A percentile compares a stretch with the other conserved stretches of the same genome.
Conservation (phyloP, 2,113 vertebrate genomes). For the Uropsilus gracilis region DNA sequence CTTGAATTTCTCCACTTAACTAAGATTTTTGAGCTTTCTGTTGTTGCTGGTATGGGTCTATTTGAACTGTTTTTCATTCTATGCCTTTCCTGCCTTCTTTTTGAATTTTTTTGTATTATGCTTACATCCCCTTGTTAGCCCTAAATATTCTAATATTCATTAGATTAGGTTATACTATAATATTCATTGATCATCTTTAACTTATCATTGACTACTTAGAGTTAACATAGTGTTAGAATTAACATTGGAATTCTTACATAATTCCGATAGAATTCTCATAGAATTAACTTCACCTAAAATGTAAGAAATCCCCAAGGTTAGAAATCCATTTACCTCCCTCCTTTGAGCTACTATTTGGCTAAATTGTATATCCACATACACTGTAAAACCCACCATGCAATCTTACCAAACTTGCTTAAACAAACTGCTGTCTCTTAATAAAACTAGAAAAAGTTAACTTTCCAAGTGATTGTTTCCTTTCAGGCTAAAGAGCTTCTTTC, state of each 20-base stretch:
- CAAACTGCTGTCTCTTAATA: neutral
- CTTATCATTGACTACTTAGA: neutral
- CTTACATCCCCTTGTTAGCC: neutral
- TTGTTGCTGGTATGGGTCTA: neutral
- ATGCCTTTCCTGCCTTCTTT: neutral
- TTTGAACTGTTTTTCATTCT: neutral
- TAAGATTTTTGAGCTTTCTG: neutral
- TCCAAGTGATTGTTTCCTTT: neutral
- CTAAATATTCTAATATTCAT: neutral
- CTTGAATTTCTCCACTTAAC: neutral
- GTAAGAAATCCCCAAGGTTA: neutral
- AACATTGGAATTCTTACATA: too few species aligned
- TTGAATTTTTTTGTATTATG: neutral
- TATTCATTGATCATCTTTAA: too few species aligned
- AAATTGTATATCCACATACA: neutral
- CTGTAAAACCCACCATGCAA: neutral
- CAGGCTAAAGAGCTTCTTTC: neutral
- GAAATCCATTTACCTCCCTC: neutral
- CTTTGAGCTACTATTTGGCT: neutral
- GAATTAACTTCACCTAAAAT: slow-evolving; percentile 22
- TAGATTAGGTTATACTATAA: too few species aligned
- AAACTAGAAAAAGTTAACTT: neutral
- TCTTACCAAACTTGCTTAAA: slow-evolving; percentile 5
- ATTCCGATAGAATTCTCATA: too few species aligned
- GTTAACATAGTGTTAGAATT: neutral